Percentiles rank a stretch among this genome's conserved stretches.
Conservation (phyloP, 2,113 vertebrate species). For the Dascyllus trimaculatus region DNA sequence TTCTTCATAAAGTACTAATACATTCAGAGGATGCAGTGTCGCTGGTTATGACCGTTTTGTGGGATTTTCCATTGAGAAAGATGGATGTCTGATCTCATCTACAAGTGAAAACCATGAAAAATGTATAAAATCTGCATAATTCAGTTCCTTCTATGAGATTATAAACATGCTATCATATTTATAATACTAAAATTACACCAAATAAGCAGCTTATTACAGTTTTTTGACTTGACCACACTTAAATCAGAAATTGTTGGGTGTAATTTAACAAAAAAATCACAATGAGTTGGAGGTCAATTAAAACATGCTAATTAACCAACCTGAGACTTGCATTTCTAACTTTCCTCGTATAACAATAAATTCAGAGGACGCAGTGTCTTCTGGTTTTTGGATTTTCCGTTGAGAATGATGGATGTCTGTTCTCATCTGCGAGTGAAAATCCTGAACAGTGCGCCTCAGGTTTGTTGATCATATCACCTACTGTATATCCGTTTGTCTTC, state of each 20-base stretch:
- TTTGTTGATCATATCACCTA: conserved; percentile 68
- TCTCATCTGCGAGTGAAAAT: conserved; percentile 61
- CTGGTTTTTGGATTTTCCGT: conserved; percentile 54
- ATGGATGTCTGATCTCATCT: conserved; percentile 60
- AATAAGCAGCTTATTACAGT: too few species aligned
- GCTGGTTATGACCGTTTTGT: conserved; percentile 26
- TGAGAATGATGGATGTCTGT: conserved; percentile 64
- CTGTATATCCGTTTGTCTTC: conserved; percentile 16
- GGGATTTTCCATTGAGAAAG: conserved; percentile 52
- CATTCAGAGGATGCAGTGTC: not conserved
- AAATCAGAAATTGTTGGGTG: too few species aligned
- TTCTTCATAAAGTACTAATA: not conserved
- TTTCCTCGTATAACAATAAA: not conserved
- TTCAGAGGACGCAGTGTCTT: not conserved
- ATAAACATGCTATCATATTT: too few species aligned
- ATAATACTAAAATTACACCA: too few species aligned
- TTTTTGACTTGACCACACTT: too few species aligned
- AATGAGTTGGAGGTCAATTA: not conserved
- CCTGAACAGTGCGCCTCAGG: conserved; percentile 61
- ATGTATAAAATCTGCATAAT: too few species aligned
- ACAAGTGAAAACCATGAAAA: conserved; percentile 55
- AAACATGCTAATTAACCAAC: not conserved
- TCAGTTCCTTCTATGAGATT: too few species aligned
- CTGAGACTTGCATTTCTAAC: not conserved
- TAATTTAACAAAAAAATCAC: too few species aligned